Percentiles rank a stretch among this genome's conserved stretches.
Evolutionary conservation across 1,140 invertebrate genomes (phyloP).

Genomic region (Anoplolepis gracilipes): DNA sequence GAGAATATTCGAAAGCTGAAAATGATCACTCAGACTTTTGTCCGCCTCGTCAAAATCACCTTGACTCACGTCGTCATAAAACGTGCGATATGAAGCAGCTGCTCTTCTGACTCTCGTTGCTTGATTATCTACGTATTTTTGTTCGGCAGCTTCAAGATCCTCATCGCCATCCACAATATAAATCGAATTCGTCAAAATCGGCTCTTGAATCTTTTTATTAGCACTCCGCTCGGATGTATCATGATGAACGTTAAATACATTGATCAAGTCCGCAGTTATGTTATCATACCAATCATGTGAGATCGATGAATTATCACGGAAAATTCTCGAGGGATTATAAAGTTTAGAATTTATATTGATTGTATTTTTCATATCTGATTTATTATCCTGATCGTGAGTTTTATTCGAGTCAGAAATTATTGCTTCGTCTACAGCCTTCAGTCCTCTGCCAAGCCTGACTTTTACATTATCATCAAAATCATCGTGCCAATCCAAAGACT

Average conservation of each 20-base stretch:
- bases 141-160: slow-evolving; percentile 32
- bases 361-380: background rate
- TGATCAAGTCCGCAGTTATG: background rate
- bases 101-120: slow-evolving; percentile 28
- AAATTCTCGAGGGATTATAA: background rate
- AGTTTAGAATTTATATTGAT: background rate
- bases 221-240: background rate
- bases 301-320: background rate
- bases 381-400: background rate
- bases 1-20: slow-evolving; percentile 4
- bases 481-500: slow-evolving; percentile 68
- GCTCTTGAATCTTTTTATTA: background rate
- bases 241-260: slow-evolving; percentile 4
- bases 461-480: slow-evolving; percentile 72
- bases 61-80: slow-evolving; percentile 38
- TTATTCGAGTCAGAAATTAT: background rate
- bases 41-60: slow-evolving; percentile 13
- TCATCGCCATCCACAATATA: background rate
- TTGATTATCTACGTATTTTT: slow-evolving; percentile 18
- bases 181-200: background rate
- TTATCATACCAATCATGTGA: background rate
- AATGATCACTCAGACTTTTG: background rate
- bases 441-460: slow-evolving; percentile 70
- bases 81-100: slow-evolving; percentile 5
- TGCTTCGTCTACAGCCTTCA: slow-evolving; percentile 60